Conservation (phyloP, 2,113 vertebrate genomes). For the Nycticorax nycticorax region DNA sequence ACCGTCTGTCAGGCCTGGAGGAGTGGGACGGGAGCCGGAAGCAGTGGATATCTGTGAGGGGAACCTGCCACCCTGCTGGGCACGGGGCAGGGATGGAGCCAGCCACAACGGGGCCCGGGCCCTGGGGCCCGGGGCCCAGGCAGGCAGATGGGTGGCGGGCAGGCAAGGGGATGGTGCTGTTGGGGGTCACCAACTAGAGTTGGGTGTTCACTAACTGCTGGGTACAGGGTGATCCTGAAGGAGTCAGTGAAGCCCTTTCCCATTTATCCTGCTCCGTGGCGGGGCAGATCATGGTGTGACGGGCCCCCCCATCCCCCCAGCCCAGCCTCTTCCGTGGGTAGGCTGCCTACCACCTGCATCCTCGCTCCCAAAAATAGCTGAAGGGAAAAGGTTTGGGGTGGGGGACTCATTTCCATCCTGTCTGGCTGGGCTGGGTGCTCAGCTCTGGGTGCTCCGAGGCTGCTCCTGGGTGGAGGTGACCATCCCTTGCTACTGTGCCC, state of each 20-base stretch:
- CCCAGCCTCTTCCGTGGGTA: neutral
- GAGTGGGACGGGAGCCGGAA: conserved; percentile 64
- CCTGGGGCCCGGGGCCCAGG: neutral
- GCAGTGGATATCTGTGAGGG: conserved; percentile 90
- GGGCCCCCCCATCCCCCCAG: neutral
- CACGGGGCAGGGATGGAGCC: neutral
- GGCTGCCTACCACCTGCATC: neutral
- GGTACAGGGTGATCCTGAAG: neutral
- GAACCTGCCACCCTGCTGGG: neutral
- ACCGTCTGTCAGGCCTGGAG: conserved; percentile 77
- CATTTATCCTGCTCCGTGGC: neutral
- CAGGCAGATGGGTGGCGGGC: neutral
- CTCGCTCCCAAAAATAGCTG: neutral
- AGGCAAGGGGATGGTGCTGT: neutral
- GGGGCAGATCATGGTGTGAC: neutral
- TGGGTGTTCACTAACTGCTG: neutral
- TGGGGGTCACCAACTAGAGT: neutral
- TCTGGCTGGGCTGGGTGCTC: neutral
- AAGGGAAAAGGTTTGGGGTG: neutral
- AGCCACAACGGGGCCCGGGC: neutral
- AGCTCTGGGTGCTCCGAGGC: neutral
- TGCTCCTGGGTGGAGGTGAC: neutral
- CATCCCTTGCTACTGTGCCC: neutral
- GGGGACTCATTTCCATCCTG: neutral
- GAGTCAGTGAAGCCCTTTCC: neutral